These are phyloP conservation scores for Lasiurus borealis DNA, from an alignment of 2,113 vertebrate genomes.

Conservation along the genomic window DNA sequence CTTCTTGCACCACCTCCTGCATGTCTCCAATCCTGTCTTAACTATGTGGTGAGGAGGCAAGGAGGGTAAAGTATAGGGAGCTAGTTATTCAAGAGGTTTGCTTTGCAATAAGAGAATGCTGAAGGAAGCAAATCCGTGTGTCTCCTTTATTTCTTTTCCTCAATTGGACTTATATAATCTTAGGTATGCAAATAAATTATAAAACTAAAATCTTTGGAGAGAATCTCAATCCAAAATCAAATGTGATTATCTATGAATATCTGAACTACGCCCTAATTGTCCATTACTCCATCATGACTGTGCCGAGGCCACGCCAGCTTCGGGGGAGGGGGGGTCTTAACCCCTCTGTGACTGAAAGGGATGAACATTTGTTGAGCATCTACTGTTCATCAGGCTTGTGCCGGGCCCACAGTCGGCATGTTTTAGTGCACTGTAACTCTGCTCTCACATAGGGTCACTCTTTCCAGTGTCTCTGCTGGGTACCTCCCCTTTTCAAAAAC, in stretches of 20 bases:
- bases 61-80: not conserved
- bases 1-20: not conserved
- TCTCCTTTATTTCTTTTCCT: not conserved
- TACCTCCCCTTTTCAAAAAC: not conserved
- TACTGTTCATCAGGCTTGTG: not conserved
- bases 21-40: not conserved
- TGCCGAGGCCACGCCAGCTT: not conserved
- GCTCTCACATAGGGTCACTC: not conserved
- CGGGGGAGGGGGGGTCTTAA: not conserved
- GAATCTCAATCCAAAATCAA: conserved; percentile 46
- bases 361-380: too few relatives aligned
- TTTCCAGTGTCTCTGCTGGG: not conserved
- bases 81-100: not conserved
- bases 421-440: not conserved
- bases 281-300: conserved; percentile 31
- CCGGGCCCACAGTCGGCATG: fast-evolving
- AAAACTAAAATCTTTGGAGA: conserved; percentile 45
- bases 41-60: not conserved
- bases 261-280: conserved; percentile 53
- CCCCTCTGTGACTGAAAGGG: not conserved
- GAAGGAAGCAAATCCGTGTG: conserved; percentile 20
- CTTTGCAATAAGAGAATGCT: not conserved
- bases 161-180: conserved; percentile 53
- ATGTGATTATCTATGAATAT: conserved; percentile 61
- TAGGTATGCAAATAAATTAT: conserved; percentile 49